These are phyloP conservation scores for Larimichthys crocea DNA, from an alignment of 2,113 vertebrate species.

Conservation along the genomic window DNA sequence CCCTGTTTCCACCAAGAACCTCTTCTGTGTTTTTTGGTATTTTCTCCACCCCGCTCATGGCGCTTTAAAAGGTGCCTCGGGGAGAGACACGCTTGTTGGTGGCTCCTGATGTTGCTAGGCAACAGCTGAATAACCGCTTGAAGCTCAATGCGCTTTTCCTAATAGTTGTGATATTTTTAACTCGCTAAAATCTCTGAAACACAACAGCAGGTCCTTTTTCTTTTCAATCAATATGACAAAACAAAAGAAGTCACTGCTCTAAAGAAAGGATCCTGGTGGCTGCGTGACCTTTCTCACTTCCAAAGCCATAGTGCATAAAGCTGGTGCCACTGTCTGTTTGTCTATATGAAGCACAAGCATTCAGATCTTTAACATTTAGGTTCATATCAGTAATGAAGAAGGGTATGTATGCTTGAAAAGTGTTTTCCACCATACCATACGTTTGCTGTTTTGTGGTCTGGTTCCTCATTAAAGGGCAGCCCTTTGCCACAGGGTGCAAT, in stretches of 20 bases:
- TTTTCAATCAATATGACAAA: background rate
- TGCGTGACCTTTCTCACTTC: conserved; percentile 29
- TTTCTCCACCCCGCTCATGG: background rate
- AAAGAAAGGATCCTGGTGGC: background rate
- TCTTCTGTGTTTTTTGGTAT: background rate
- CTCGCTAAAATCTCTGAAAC: background rate
- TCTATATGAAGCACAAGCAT: conserved; percentile 11
- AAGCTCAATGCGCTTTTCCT: background rate
- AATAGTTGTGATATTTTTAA: conserved; percentile 41
- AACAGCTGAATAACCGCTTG: conserved; percentile 1
- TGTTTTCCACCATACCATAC: background rate
- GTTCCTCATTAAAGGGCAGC: conserved; percentile 16
- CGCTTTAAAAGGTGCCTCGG: background rate
- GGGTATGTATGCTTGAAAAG: background rate
- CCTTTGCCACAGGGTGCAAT: conserved; percentile 42
- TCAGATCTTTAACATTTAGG: background rate
- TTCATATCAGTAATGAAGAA: conserved; percentile 7
- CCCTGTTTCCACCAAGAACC: background rate
- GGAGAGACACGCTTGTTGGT: background rate
- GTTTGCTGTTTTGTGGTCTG: background rate
- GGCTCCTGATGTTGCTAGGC: conserved; percentile 55
- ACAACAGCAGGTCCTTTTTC: background rate
- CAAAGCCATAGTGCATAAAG: conserved; percentile 15
- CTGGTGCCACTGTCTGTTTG: conserved; percentile 1
- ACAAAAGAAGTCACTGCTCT: background rate